phyloP scores from a whole-genome alignment of 2,888 invertebrate genomes.

The Phortica magna region DNA sequence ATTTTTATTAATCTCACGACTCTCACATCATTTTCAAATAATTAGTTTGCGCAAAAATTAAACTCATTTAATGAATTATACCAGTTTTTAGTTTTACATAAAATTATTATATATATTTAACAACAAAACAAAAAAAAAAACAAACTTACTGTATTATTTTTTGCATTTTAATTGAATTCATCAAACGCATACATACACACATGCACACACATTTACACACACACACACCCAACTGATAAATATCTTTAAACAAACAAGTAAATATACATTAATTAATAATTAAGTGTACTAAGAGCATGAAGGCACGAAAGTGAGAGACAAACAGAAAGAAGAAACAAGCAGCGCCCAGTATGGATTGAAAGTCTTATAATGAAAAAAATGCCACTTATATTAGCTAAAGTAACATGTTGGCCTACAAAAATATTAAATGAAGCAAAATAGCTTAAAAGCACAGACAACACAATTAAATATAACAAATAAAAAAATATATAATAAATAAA shows the following conservation, averaged over 20 bases:
- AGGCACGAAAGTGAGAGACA: background rate
- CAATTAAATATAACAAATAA: slow-evolving; percentile 11
- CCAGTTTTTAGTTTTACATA: slow-evolving; percentile 40
- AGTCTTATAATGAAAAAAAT: slow-evolving; percentile 8
- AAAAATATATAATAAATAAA: slow-evolving; percentile 40
- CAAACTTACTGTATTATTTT: slow-evolving; percentile 63
- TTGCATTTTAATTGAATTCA: slow-evolving; percentile 60
- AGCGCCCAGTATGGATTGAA: slow-evolving; percentile 13
- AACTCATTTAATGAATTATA: background rate
- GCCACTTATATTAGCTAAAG: background rate
- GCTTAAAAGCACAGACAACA: background rate
- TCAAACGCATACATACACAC: slow-evolving; percentile 37
- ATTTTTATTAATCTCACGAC: slow-evolving; percentile 15
- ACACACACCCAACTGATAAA: slow-evolving; percentile 40
- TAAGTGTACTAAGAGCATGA: background rate
- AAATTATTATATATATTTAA: slow-evolving; percentile 54
- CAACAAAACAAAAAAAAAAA: slow-evolving; percentile 48
- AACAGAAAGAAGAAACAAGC: background rate
- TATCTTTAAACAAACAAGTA: slow-evolving; percentile 21
- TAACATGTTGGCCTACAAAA: background rate
- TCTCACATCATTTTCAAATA: background rate
- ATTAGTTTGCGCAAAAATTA: slow-evolving; percentile 16
- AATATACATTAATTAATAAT: slow-evolving; percentile 18
- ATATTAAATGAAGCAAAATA: slow-evolving; percentile 1
- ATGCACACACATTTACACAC: slow-evolving; percentile 9